These are phyloP conservation scores for Sebastes ruberrimus DNA, from an alignment of 2,797 vertebrate genomes.

Conservation along the genomic window DNA sequence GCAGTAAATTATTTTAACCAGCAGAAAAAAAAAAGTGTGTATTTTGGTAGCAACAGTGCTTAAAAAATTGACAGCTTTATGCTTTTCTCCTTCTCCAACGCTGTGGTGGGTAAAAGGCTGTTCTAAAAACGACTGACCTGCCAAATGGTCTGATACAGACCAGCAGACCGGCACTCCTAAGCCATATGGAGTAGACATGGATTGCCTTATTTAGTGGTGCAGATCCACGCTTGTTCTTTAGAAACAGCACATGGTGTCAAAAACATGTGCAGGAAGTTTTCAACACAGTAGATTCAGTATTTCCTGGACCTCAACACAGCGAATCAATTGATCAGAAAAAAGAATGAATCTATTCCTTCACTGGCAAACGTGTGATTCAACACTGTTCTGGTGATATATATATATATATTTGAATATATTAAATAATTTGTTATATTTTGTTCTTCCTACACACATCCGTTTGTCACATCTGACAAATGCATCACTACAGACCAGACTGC, in stretches of 20 bases:
- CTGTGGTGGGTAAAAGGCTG: slow-evolving; percentile 19
- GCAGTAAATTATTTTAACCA: slow-evolving; percentile 5
- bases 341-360: neutral
- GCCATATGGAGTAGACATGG: neutral
- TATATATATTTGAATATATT: neutral
- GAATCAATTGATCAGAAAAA: neutral
- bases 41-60: neutral
- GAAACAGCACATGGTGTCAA: neutral
- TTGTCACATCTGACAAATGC: neutral
- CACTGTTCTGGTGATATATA: neutral
- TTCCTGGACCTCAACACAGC: neutral
- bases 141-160: slow-evolving; percentile 52
- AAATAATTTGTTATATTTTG: neutral
- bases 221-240: neutral
- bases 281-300: neutral
- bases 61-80: slow-evolving; percentile 20
- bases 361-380: neutral
- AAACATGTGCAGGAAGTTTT: neutral
- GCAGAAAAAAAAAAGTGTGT: neutral
- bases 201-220: slow-evolving; percentile 61
- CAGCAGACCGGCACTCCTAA: slow-evolving; percentile 38
- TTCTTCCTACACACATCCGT: neutral
- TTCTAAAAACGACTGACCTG: slow-evolving; percentile 30
- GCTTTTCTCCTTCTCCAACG: neutral
- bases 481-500: neutral